Evolutionary conservation across 2,797 vertebrate genomes (phyloP), one percentile per base, ranked within the genome.

Genomic region (Yasuhikotakia modesta): DNA sequence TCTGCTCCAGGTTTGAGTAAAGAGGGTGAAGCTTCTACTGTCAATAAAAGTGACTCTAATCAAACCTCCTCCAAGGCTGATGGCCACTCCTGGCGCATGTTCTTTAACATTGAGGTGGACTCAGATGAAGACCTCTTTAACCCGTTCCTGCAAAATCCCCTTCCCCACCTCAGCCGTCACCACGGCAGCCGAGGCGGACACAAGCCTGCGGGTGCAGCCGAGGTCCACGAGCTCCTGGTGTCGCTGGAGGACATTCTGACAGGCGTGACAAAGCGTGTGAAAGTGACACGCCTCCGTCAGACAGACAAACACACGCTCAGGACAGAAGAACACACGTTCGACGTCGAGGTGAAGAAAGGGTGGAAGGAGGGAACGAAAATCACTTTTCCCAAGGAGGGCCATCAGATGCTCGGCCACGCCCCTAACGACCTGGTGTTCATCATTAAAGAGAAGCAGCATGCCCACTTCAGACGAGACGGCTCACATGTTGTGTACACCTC

Each of bases 291-390:
- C 78, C 92, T 95, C 80, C 93, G 96, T 75, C 93, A 96, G 78
- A 95, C 94, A 0, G 96, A 99, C 0, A 95, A 96, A 55, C 92
- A 93, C 77, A 94, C 93, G 77, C 83, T 95, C 83, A 88, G 94
- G 48, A 91, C 93, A 0, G 97, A 99, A 83, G 96, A 98, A 85
- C 96, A 97, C 90, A 95, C 98, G 85, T 88, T 99, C 3, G 97
- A 98, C 5, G 95, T 99, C 79, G 96, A 98, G 88, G 97, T 99
- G 90, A 97, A 99, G 86, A 95, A 95, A 5, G 96, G 96, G 7
- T 99, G 96, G 97, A 97, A 95, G 77, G 95, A 97, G 3, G 97
- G 96, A 48, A 99, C 97, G 77, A 97, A 93, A 90, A 98, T 99
- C 93, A 99, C 97, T 35, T 98, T 99, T 87, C 96, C 96, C 77